A percentile compares a stretch with the other conserved stretches of the same genome.
Evolutionary conservation across 1,140 invertebrate species (phyloP).

Genomic region (Trichomalopsis sarcophagae): DNA sequence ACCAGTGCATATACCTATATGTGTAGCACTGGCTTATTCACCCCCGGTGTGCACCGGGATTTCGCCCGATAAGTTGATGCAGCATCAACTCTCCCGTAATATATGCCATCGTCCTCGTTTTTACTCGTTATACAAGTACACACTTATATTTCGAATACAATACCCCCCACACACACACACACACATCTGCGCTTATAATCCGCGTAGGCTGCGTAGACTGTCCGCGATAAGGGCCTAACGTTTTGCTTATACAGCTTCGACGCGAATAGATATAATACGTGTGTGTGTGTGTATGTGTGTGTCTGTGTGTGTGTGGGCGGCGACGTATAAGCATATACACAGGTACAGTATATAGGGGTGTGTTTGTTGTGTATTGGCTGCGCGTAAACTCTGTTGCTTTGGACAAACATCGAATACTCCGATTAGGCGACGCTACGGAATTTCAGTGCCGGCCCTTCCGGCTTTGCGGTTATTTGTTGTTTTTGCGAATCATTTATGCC

Average conservation of each 20-base stretch:
- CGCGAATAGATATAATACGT: neutral
- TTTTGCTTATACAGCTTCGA: neutral
- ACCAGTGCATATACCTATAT: too few relatives aligned
- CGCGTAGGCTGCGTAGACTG: neutral
- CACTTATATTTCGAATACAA: neutral
- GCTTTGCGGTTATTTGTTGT: slow-evolving; percentile 22
- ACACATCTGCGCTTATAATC: neutral
- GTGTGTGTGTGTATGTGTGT: neutral
- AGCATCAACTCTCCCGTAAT: neutral
- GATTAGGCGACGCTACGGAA: neutral
- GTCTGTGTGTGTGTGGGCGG: too few relatives aligned
- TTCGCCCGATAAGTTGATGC: neutral
- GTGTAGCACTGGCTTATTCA: neutral
- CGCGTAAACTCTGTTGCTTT: slow-evolving; percentile 26
- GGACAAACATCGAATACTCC: slow-evolving; percentile 16
- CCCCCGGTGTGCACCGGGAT: neutral
- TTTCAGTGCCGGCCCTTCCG: neutral
- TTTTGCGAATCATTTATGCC: slow-evolving; percentile 2
- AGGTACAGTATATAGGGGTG: neutral
- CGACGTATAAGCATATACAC: neutral
- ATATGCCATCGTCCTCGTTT: too few relatives aligned
- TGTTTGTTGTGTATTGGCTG: neutral
- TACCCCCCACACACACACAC: neutral
- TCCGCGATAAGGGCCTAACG: neutral
- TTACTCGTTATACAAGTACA: too few relatives aligned